Base-by-base conservation (phyloP, 1,140 invertebrate species). In the Chlorops oryzae region DNA sequence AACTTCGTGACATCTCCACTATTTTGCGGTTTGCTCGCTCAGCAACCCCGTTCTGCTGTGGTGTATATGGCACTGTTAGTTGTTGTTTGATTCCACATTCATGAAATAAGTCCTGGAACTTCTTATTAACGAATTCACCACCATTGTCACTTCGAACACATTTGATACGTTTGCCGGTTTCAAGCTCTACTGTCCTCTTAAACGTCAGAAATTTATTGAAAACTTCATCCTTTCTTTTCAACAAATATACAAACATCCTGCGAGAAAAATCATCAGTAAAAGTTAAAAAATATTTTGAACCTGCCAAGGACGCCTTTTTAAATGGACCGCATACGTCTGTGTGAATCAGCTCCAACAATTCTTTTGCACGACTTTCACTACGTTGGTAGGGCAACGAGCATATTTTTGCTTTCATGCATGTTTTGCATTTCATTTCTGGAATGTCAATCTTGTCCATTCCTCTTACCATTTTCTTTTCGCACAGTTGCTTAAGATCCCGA, bases 311-410 rank as follows among this genome's bases (percentile, higher is more conserved):
- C 17, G n/a, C 22, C 32, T 34, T 44, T n/a, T 57, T 35, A 61
- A 72, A 70, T 9, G 61, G 65, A 32, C 70, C 71, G 56, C 72
- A 73, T 7, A 75, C 44, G 44, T 74, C 70, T 32, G 59, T 57
- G 48, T 73, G 65, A 10, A 73, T 57, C 4, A 72, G 32, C 37
- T 69, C 62, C 34, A 75, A 54, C 17, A 58, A 37, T 35, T 51
- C 25, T 2, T 53, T 58, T 54, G 58, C 50, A 10, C 59, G 37
- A 17, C n/a, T n/a, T n/a, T n/a, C n/a, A n/a, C n/a, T n/a, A n/a
- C n/a, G n/a, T n/a, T n/a, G n/a, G n/a, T n/a, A n/a, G n/a, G n/a
- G n/a, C n/a, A n/a, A n/a, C n/a, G n/a, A n/a, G n/a, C n/a, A n/a
- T n/a, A n/a, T n/a, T n/a, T n/a, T n/a, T n/a, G n/a, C n/a, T n/a